Percentiles rank a stretch among this genome's conserved stretches.
Evolutionary conservation across 2,888 invertebrate species (phyloP).

Genomic region (Peribatodes rhomboidaria): DNA sequence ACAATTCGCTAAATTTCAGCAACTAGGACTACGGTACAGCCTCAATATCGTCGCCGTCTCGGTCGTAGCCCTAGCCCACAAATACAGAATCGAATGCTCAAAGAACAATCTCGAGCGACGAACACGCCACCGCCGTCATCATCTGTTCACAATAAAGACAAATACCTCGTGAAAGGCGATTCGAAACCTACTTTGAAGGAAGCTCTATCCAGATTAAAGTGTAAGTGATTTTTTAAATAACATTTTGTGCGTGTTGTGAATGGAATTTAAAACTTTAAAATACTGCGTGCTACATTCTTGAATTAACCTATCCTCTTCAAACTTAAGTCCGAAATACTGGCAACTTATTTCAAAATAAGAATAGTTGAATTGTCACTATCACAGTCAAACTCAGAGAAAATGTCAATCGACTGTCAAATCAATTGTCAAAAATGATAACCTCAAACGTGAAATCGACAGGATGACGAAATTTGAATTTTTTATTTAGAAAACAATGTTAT

Average conservation of each 20-base stretch:
- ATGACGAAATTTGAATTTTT: constrained; percentile 42
- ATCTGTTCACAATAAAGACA: constrained; percentile 36
- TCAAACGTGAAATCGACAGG: constrained; percentile 51
- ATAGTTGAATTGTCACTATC: constrained; percentile 32
- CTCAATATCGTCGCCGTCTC: constrained; percentile 66
- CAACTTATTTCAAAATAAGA: constrained; percentile 48
- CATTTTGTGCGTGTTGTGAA: background rate
- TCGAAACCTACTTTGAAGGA: constrained; percentile 65
- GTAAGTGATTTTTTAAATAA: constrained; percentile 57
- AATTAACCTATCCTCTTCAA: background rate
- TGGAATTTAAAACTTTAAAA: background rate
- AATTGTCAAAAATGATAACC: constrained; percentile 56
- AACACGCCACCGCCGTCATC: constrained; percentile 60
- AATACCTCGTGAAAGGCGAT: constrained; percentile 52
- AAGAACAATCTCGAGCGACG: constrained; percentile 70
- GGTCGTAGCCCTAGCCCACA: constrained; percentile 80
- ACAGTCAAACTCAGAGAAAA: constrained; percentile 18
- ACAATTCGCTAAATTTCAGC: constrained; percentile 25
- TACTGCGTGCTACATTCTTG: constrained; percentile 12
- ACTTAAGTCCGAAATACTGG: constrained; percentile 26
- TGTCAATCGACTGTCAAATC: constrained; percentile 20
- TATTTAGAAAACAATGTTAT: constrained; percentile 49
- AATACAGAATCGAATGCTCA: constrained; percentile 48
- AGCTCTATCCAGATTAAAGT: constrained; percentile 70
- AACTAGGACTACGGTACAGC: constrained; percentile 40